Conservation (phyloP, 1,140 invertebrate species). For the Agrilus planipennis region DNA sequence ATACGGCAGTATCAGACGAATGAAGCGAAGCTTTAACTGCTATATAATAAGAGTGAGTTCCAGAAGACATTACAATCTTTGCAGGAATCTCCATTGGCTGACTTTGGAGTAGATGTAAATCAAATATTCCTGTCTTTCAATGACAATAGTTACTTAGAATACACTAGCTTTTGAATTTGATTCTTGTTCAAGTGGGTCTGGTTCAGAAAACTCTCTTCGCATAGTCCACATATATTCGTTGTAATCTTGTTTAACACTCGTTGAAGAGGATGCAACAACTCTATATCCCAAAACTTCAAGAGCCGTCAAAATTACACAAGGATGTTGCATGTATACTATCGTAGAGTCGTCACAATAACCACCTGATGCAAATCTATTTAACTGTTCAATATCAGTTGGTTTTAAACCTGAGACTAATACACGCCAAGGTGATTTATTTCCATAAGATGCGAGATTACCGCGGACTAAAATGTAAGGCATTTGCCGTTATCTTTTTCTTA, state of each 20-base stretch:
- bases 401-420: conserved; percentile 73
- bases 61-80: conserved; percentile 35
- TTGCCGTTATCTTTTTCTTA: too few relatives aligned
- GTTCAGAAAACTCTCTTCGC: conserved; percentile 75
- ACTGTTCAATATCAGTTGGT: conserved; percentile 68
- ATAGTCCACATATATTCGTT: conserved; percentile 88
- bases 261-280: conserved; percentile 74
- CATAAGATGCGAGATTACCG: conserved; percentile 73
- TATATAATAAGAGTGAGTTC: conserved; percentile 50
- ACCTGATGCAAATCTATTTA: conserved; percentile 64
- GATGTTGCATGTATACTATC: conserved; percentile 74
- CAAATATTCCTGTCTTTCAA: too few relatives aligned
- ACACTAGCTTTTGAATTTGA: conserved; percentile 2
- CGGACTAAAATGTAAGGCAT: conserved; percentile 82
- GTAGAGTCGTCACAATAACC: conserved; percentile 66
- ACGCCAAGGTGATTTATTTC: conserved; percentile 71
- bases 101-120: neutral
- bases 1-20: conserved; percentile 55
- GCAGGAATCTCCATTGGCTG: conserved; percentile 30
- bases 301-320: conserved; percentile 72
- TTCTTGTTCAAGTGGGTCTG: conserved; percentile 44
- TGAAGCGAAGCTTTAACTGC: conserved; percentile 67
- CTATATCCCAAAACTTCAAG: conserved; percentile 75
- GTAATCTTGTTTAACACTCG: conserved; percentile 72
- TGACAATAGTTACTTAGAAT: too few relatives aligned